Evolutionary conservation across 2,113 vertebrate species (phyloP).

Genomic region (Mus spicilegus): DNA sequence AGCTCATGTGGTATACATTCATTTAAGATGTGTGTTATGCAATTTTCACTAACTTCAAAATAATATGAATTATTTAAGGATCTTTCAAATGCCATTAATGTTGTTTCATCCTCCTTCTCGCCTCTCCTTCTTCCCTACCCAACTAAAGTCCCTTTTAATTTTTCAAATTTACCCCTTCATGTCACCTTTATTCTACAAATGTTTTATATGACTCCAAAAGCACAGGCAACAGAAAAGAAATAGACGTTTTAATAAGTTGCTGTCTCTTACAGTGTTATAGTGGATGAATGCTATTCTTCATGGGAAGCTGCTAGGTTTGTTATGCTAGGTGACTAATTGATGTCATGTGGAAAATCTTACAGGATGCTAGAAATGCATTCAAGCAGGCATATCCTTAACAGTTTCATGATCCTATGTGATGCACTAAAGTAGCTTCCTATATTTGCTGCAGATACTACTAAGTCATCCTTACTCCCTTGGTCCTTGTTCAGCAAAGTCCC

Average conservation of each 20-base stretch:
- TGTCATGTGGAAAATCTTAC: slow-evolving; percentile 7
- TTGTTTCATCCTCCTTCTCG: background rate
- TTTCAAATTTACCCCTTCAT: background rate
- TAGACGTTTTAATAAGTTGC: background rate
- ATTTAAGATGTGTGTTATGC: background rate
- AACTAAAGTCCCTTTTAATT: background rate
- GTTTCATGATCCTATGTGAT: slow-evolving; percentile 30
- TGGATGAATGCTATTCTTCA: background rate
- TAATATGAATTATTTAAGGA: background rate
- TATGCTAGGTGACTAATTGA: slow-evolving; percentile 11
- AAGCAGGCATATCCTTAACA: background rate
- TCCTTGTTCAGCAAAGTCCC: slow-evolving; percentile 58
- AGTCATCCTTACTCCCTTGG: background rate
- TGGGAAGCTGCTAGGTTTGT: background rate
- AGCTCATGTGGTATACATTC: background rate
- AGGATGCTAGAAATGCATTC: slow-evolving; percentile 23
- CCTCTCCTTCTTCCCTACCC: background rate
- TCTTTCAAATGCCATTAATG: background rate
- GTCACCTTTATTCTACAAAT: background rate
- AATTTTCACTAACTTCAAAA: background rate
- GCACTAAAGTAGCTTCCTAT: slow-evolving; percentile 11
- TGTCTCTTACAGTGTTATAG: background rate
- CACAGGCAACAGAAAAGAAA: background rate
- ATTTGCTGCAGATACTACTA: slow-evolving; percentile 55
- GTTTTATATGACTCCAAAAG: background rate